These are phyloP conservation scores for Cephonodes hylas DNA, from an alignment of 2,888 invertebrate genomes.

Conservation along the genomic window DNA sequence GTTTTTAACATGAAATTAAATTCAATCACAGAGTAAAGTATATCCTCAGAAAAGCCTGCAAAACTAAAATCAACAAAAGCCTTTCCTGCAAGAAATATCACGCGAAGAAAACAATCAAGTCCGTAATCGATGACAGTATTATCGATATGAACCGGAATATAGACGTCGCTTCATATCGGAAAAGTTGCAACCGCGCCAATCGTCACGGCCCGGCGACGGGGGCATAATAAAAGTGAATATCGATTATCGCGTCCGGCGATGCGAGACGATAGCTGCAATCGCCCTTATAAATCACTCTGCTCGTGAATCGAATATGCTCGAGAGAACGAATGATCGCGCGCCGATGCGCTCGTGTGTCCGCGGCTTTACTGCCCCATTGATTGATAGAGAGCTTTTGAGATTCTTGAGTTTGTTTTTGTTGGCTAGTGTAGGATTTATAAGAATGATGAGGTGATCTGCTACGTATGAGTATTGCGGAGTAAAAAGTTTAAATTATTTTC, in stretches of 20 bases:
- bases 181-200: constrained; percentile 47
- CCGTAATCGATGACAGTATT: neutral
- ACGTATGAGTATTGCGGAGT: neutral
- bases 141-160: neutral
- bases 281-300: constrained; percentile 63
- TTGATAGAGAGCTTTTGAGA: constrained; percentile 24
- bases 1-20: too few relatives aligned
- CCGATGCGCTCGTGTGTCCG: constrained; percentile 42
- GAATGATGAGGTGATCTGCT: neutral
- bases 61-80: too few relatives aligned
- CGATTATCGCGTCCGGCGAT: constrained; percentile 64
- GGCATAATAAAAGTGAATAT: constrained; percentile 63
- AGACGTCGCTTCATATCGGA: constrained; percentile 26
- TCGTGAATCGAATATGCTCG: constrained; percentile 45
- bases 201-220: constrained; percentile 39
- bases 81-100: too few relatives aligned
- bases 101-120: neutral
- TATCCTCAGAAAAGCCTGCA: too few relatives aligned
- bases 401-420: neutral
- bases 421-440: neutral
- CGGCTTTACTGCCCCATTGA: constrained; percentile 38
- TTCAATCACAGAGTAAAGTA: too few relatives aligned
- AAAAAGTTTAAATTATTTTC: neutral
- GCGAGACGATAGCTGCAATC: constrained; percentile 61
- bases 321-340: constrained; percentile 42